Evolutionary conservation across 2,113 vertebrate species (phyloP).

Genomic region (Colaptes auratus): DNA sequence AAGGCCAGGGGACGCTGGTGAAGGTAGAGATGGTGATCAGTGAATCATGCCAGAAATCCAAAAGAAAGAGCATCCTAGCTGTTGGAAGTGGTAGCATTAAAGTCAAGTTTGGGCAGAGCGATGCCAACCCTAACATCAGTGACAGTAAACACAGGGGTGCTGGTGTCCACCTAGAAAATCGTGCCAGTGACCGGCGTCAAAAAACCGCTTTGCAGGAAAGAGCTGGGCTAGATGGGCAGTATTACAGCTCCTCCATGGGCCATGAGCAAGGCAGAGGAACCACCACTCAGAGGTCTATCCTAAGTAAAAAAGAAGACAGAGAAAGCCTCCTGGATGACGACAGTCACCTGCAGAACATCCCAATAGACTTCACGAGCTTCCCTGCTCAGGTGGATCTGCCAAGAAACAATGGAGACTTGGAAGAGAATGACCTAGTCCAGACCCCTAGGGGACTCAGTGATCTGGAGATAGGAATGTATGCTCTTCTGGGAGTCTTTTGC

Average conservation of each 20-base stretch:
- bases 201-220: constrained; percentile 60
- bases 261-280: constrained; percentile 77
- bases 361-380: constrained; percentile 84
- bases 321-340: constrained; percentile 70
- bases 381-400: constrained; percentile 81
- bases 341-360: constrained; percentile 79
- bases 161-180: constrained; percentile 64
- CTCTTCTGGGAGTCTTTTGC: constrained; percentile 90
- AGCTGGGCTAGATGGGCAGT: background rate
- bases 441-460: constrained; percentile 84
- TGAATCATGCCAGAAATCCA: constrained; percentile 89
- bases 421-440: constrained; percentile 74
- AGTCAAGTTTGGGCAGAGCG: constrained; percentile 83
- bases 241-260: constrained; percentile 73
- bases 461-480: constrained; percentile 95
- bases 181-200: constrained; percentile 42
- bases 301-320: constrained; percentile 69
- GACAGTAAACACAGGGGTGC: constrained; percentile 56
- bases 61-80: constrained; percentile 87
- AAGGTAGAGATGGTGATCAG: constrained; percentile 89
- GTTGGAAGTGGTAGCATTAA: constrained; percentile 83
- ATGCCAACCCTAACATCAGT: constrained; percentile 60
- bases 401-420: constrained; percentile 46
- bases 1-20: constrained; percentile 87
- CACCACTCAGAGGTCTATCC: constrained; percentile 79